Conservation (phyloP, 2,888 invertebrate species). For the Luperina testacea region DNA sequence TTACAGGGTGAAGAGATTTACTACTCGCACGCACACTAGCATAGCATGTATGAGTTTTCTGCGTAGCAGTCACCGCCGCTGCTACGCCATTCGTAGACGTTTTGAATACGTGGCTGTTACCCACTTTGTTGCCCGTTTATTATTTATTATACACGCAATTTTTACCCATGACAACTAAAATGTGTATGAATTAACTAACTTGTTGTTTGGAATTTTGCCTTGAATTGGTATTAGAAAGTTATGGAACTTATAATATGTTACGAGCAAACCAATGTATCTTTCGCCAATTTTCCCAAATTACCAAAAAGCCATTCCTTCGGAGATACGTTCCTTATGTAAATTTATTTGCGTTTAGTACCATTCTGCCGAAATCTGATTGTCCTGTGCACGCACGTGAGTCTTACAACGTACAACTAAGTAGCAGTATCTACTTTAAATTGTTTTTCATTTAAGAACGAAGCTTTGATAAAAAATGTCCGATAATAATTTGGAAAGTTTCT, state of each 20-base stretch:
- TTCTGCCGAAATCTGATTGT: conserved; percentile 61
- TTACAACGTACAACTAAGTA: conserved; percentile 42
- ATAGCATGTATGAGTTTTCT: not conserved
- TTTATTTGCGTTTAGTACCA: conserved; percentile 54
- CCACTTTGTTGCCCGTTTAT: not conserved
- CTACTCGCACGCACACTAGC: not conserved
- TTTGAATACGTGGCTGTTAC: not conserved
- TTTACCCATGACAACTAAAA: not conserved
- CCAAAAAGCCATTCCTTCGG: conserved; percentile 28
- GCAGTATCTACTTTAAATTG: conserved; percentile 19
- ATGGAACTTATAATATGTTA: conserved; percentile 18
- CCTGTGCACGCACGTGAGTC: conserved; percentile 65
- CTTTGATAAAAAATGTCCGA: conserved; percentile 23
- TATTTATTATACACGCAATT: not conserved
- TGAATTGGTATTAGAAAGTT: conserved; percentile 15
- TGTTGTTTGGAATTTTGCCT: conserved; percentile 3
- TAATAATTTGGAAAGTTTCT: conserved; percentile 34
- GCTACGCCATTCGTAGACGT: conserved; percentile 44
- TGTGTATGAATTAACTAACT: not conserved
- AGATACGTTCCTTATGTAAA: conserved; percentile 57
- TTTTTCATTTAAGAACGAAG: conserved; percentile 25
- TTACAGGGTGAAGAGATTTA: conserved; percentile 14
- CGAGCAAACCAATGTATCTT: conserved; percentile 26
- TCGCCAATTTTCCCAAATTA: conserved; percentile 55
- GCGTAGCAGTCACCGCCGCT: conserved; percentile 36